A percentile compares a stretch with the other conserved stretches of the same genome.
Conservation (phyloP, 2,888 invertebrate genomes). For the Entomobrya multifasciata region DNA sequence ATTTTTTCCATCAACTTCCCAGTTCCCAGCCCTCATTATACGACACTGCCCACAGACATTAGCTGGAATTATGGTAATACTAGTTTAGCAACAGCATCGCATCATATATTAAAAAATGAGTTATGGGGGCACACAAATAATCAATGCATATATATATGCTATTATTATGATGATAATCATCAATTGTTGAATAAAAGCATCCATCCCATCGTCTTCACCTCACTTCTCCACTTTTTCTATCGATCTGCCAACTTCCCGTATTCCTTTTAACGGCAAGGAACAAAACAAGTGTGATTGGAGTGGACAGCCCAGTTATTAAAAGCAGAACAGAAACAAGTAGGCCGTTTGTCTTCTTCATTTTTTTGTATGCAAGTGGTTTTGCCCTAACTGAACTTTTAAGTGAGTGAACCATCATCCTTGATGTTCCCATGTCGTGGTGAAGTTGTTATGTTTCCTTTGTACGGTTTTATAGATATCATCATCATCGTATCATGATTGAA, state of each 20-base stretch:
- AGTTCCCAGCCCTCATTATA: conserved; percentile 43
- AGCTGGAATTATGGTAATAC: not conserved
- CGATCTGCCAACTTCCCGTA: conserved; percentile 64
- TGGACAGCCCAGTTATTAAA: conserved; percentile 70
- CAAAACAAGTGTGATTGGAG: conserved; percentile 21
- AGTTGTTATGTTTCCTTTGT: conserved; percentile 8
- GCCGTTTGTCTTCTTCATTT: conserved; percentile 48
- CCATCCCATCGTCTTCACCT: conserved; percentile 48
- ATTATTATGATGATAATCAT: conserved; percentile 44
- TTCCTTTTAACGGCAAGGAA: conserved; percentile 72
- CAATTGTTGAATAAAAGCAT: conserved; percentile 50
- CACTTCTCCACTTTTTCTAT: conserved; percentile 40
- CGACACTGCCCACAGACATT: conserved; percentile 9
- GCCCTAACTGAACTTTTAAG: not conserved
- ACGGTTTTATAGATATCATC: conserved; percentile 35
- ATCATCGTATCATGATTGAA: not conserved
- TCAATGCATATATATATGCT: not conserved
- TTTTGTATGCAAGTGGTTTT: conserved; percentile 36
- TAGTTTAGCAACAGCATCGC: not conserved
- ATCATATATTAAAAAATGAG: conserved; percentile 25
- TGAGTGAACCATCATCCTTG: conserved; percentile 63
- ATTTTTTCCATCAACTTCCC: conserved; percentile 60
- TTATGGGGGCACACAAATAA: conserved; percentile 12
- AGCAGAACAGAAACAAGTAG: conserved; percentile 27
- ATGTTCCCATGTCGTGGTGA: conserved; percentile 44